Conservation (phyloP, 2,888 invertebrate species). For the Aphelenchoides bicaudatus region DNA sequence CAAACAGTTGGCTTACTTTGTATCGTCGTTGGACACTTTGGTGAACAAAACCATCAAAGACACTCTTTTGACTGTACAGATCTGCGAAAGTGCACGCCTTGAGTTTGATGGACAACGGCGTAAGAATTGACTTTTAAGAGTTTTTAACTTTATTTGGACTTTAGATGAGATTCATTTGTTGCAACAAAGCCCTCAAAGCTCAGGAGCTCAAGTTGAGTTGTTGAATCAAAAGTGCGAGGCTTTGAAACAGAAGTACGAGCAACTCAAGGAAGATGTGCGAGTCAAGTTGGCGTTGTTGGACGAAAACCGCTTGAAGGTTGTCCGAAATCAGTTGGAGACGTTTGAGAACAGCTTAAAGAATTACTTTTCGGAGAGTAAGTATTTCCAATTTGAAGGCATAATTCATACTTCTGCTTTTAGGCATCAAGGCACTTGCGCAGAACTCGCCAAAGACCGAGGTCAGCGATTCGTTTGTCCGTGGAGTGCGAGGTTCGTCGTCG, state of each 20-base stretch:
- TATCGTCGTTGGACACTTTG: conserved; percentile 87
- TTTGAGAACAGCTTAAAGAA: conserved; percentile 18
- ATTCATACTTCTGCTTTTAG: no score
- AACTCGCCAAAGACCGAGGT: conserved; percentile 4
- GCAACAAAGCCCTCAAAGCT: conserved; percentile 67
- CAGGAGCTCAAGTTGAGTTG: conserved; percentile 63
- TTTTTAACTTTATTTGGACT: conserved; percentile 19
- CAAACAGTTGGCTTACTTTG: conserved; percentile 70
- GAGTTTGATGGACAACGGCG: not conserved
- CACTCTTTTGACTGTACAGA: conserved; percentile 74
- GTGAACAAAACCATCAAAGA: conserved; percentile 98
- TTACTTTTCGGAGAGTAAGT: conserved; percentile 5
- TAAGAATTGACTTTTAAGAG: not conserved
- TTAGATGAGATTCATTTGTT: conserved; percentile 79
- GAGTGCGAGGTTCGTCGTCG: conserved; percentile 5
- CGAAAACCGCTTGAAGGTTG: conserved; percentile 32
- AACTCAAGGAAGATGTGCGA: conserved; percentile 83
- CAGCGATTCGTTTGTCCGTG: conserved; percentile 13
- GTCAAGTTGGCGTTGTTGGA: conserved; percentile 32
- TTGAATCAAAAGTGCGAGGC: conserved; percentile 77
- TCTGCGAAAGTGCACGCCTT: conserved; percentile 68
- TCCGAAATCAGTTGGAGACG: conserved; percentile 24
- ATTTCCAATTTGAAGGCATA: no score
- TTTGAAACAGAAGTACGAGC: conserved; percentile 85
- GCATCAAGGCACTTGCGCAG: conserved; percentile 10